A percentile compares a stretch with the other conserved stretches of the same genome.
Conservation (phyloP, 2,113 vertebrate genomes). For the Amblyopsis rosae region DNA sequence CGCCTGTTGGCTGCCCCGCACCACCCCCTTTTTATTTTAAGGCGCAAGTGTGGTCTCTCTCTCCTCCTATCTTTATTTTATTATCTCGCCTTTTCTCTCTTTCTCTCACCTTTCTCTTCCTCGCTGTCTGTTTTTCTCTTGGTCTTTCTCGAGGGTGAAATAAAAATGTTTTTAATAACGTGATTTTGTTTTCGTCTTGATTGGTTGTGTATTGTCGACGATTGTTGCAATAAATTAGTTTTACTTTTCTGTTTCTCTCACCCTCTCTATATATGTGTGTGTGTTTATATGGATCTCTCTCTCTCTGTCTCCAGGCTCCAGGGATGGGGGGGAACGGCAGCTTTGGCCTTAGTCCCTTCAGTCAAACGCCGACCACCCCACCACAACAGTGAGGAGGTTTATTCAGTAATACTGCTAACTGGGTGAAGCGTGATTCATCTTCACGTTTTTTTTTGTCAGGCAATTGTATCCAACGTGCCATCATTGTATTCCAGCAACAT, state of each 20-base stretch:
- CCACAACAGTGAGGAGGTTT: constrained; percentile 89
- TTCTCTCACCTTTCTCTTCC: not conserved
- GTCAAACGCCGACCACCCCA: constrained; percentile 87
- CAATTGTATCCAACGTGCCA: too few relatives aligned
- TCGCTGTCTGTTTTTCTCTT: not conserved
- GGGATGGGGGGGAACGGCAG: constrained; percentile 85
- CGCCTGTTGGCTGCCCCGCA: constrained; percentile 57
- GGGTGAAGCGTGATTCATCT: not conserved
- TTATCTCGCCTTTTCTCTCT: not conserved
- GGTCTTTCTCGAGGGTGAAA: too few relatives aligned
- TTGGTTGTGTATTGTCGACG: too few relatives aligned
- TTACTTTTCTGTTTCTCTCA: too few relatives aligned
- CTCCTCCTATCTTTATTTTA: not conserved
- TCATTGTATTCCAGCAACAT: too few relatives aligned
- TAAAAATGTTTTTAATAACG: too few relatives aligned
- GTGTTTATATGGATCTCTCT: constrained; percentile 12
- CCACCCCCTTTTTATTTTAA: constrained; percentile 29
- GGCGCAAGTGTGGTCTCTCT: constrained; percentile 73
- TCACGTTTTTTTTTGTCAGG: not conserved
- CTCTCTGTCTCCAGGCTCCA: constrained; percentile 78
- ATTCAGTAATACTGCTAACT: not conserved
- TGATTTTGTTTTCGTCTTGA: too few relatives aligned
- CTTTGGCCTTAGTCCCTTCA: constrained; percentile 91
- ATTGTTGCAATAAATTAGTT: too few relatives aligned
- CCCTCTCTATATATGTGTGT: too few relatives aligned